phyloP scores from a whole-genome alignment of 2,113 vertebrate genomes.

The Tinamus guttatus region DNA sequence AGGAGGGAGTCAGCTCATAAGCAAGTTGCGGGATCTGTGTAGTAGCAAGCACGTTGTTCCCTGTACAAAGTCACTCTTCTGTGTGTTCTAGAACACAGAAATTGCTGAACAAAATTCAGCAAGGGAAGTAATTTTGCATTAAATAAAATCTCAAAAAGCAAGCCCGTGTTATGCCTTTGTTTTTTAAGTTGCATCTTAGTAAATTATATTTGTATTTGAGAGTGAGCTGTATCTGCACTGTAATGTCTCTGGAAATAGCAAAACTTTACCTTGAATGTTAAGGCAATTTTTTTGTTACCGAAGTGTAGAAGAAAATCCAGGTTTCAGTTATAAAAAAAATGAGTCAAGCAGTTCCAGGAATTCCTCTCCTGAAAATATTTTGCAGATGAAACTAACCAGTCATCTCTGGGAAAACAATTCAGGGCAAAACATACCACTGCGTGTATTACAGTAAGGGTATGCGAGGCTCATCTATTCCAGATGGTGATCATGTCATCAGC shows the following conservation, averaged over 20 bases:
- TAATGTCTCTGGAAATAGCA: not conserved
- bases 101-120: not conserved
- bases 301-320: not conserved
- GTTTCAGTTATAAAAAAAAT: not conserved
- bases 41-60: not conserved
- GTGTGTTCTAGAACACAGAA: not conserved
- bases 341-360: not conserved
- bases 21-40: not conserved
- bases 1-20: not conserved
- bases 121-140: not conserved
- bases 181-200: not conserved
- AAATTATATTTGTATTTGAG: not conserved
- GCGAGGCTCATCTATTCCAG: constrained; percentile 5
- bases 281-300: not conserved
- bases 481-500: not conserved
- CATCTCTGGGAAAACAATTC: constrained; percentile 26
- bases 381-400: not conserved
- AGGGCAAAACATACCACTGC: not conserved
- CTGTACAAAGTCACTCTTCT: not conserved
- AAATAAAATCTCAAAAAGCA: not conserved
- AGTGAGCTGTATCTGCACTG: not conserved
- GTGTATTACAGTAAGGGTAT: not conserved
- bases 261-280: not conserved
- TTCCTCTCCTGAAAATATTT: constrained; percentile 30
- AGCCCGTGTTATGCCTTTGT: not conserved